These are phyloP conservation scores for Notodonta dromedarius DNA, from an alignment of 2,888 invertebrate species.

Conservation along the genomic window DNA sequence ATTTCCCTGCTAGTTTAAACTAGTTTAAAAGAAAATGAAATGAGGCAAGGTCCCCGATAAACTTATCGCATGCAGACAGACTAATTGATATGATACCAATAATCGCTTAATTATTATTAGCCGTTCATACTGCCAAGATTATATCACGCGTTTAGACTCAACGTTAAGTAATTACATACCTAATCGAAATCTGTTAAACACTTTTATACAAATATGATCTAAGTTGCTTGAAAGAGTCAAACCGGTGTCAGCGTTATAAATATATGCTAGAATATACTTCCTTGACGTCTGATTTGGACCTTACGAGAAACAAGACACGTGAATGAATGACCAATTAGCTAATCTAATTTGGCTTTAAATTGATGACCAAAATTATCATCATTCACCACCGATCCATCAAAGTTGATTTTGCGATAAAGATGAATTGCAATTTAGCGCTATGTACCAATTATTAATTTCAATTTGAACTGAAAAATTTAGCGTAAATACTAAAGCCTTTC, in stretches of 20 bases:
- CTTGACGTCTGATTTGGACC: too few relatives aligned
- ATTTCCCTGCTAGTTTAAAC: background rate
- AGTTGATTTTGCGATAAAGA: too few relatives aligned
- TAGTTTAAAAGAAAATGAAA: background rate
- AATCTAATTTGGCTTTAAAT: too few relatives aligned
- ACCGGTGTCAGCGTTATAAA: too few relatives aligned
- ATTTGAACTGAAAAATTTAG: background rate
- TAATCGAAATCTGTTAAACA: background rate
- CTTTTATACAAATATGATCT: too few relatives aligned
- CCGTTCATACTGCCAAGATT: background rate
- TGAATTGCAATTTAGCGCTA: background rate
- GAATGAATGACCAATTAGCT: too few relatives aligned
- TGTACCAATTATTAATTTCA: background rate
- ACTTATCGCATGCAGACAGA: background rate
- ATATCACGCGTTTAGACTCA: background rate
- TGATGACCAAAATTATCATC: too few relatives aligned
- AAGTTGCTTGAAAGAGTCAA: too few relatives aligned
- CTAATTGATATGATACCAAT: background rate
- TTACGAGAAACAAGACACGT: too few relatives aligned
- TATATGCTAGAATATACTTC: too few relatives aligned
- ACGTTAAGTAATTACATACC: background rate
- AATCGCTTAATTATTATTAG: conserved; percentile 1
- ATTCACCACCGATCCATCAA: too few relatives aligned
- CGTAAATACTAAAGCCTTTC: background rate
- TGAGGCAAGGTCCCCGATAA: conserved; percentile 19